Base-by-base conservation (phyloP, 2,888 invertebrate species). In the Ennomos erosarius region DNA sequence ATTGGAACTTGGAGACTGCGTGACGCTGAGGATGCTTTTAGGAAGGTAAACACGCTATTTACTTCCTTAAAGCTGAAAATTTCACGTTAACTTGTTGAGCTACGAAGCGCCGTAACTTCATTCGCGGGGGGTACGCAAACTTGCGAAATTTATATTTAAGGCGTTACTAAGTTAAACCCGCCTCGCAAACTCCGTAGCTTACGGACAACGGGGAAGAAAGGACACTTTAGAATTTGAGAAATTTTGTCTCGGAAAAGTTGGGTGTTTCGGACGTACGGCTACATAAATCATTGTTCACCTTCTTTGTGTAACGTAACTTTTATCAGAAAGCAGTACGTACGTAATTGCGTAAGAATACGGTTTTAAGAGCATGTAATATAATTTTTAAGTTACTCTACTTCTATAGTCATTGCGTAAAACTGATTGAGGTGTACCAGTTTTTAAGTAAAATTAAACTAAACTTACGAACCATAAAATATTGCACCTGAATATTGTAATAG, bases 121-220 rank as follows among this genome's bases (percentile, higher is more conserved):
- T 85, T 88, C 84, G 77, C 70, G 78, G 75, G 70, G 60, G 68
- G 73, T 71, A 71, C 62, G 70, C 78, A 75, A 87, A 89, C 81
- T 88, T 86, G 79, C 67, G 76, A 89, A 89, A 89, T 90, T 87
- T 88, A 88, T 88, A 88, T 88, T 88, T 89, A 87, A 90, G 85
- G 82, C 82, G 78, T 79, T 83, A 78, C 84, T 80, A 88, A 90
- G 87, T 87, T 88, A 83, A 86, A 78, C 84, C 79, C 75, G 79
- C 74, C 76, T 84, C 69, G 75, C 77, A 83, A 88, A 87, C 84
- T 87, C 83, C 66, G 72, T 76, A 82, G 79, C 81, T 80, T 79
- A 81, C 78, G 82, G 78, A 86, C 83, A 84, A 82, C 78, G 76
- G 76, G 71, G 76, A 75, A 78, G 74, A 73, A 78, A 81, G 75